Evolutionary conservation across 2,888 invertebrate genomes (phyloP).

Genomic region (Kryphioiulus occultus): DNA sequence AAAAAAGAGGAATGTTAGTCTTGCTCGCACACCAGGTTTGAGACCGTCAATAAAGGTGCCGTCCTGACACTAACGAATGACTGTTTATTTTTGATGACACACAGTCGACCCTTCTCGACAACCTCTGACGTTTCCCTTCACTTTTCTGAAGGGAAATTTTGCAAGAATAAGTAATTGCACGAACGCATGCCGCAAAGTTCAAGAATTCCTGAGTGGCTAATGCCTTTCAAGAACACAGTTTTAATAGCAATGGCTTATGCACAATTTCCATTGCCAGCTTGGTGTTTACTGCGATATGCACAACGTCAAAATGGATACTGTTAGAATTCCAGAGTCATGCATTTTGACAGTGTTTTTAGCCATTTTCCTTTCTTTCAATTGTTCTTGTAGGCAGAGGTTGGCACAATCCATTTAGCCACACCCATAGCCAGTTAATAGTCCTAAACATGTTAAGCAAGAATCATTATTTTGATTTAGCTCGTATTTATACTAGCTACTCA

Average conservation of each 20-base stretch:
- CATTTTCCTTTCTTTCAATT: too few relatives aligned
- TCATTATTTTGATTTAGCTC: too few relatives aligned
- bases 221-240: not conserved
- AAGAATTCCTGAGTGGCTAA: conserved; percentile 10
- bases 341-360: too few relatives aligned
- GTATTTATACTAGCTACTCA: too few relatives aligned
- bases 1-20: conserved; percentile 9
- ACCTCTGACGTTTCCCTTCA: not conserved
- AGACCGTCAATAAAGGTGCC: conserved; percentile 12
- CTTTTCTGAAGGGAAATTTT: not conserved
- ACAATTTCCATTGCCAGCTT: not conserved
- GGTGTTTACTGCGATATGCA: not conserved
- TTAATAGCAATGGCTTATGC: not conserved
- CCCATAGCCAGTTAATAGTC: too few relatives aligned
- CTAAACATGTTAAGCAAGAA: too few relatives aligned
- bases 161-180: not conserved
- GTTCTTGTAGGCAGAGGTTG: too few relatives aligned
- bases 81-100: conserved; percentile 29
- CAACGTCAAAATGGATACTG: too few relatives aligned
- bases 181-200: not conserved
- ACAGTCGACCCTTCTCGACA: not conserved
- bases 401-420: too few relatives aligned
- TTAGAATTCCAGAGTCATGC: too few relatives aligned
- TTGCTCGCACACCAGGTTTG: not conserved
- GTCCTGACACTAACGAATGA: conserved; percentile 29